Percentiles rank a stretch among this genome's conserved stretches.
phyloP scores from a whole-genome alignment of 2,888 invertebrate genomes.

The Halocaridina rubra region DNA sequence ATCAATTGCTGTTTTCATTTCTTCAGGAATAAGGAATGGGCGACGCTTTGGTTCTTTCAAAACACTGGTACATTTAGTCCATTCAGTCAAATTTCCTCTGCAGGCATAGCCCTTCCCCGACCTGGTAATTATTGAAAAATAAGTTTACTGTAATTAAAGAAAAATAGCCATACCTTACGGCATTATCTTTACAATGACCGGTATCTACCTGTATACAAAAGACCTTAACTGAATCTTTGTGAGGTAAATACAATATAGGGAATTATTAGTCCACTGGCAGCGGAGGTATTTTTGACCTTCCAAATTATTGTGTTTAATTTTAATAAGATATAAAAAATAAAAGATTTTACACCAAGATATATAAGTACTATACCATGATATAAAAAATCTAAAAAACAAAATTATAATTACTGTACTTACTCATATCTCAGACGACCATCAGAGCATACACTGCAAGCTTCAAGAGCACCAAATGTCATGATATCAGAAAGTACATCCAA shows the following conservation, averaged over 20 bases:
- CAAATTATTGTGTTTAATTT: no score
- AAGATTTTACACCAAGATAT: no score
- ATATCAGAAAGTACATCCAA: conserved; percentile 84
- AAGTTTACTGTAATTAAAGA: background rate
- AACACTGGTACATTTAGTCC: conserved; percentile 85
- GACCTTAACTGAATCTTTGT: no score
- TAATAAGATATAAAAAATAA: no score
- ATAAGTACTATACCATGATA: no score
- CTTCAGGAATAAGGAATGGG: conserved; percentile 77
- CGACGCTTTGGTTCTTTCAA: conserved; percentile 80
- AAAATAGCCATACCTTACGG: background rate
- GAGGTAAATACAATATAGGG: no score
- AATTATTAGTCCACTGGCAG: no score
- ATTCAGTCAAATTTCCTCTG: conserved; percentile 84
- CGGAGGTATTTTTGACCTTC: no score
- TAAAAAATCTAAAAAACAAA: no score
- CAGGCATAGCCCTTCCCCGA: conserved; percentile 85
- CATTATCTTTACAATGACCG: no score
- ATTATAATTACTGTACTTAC: no score
- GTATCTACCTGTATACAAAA: no score
- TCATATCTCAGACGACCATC: conserved; percentile 75
- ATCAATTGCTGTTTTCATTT: conserved; percentile 72
- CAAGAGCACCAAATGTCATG: conserved; percentile 87
- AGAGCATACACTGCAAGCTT: conserved; percentile 83
- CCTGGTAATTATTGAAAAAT: conserved; percentile 66